Evolutionary conservation across 2,797 vertebrate genomes (phyloP), one percentile per base, ranked within the genome.

Genomic region (Cheirogaleus major): DNA sequence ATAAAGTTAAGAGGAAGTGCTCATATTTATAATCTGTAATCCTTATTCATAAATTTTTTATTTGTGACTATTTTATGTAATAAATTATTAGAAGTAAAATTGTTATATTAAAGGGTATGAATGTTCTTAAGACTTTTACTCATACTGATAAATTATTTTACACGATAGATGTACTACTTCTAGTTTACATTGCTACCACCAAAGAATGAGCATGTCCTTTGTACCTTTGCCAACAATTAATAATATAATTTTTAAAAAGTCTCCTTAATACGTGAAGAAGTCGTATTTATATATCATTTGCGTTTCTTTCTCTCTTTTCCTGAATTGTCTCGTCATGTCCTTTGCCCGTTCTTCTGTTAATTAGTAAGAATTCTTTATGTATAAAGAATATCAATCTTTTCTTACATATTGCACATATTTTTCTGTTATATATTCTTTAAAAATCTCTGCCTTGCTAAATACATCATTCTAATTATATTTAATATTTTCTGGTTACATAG

Each of bases 111-210:
- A 89, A 79, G 38, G 27, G 0, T 84, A 20, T 91, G 30, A 75
- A n/a, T 96, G 4, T 80, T 95, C 67, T 92, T 79, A 86, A 92
- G 55, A 25, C n/a, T 89, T 89, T 41, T 63, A 38, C 5, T 17
- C 30, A 87, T 94, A n/a, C 59, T 72, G 27, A 52, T 25, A 78
- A 89, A 72, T 92, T 43, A 81, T 75, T 84, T 70, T 76, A 70
- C 1, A 61, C 52, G 55, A 43, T 91, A 75, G 43, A 63, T 80
- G 0, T 95, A 22, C 57, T 83, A 57, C 55, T 57, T 57, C 55
- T 57, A 50, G 30, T 61, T 75, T 91, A 35, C 38, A 69, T 85
- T 73, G 12, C 25, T 82, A 13, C 30, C 38, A 45, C 63, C 48
- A 72, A 30, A 95, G 25, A 89, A 50, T 57, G 78, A 57, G 45